A percentile compares a stretch with the other conserved stretches of the same genome.
phyloP scores from a whole-genome alignment of 2,888 invertebrate species.

The Rotaria sp. region DNA sequence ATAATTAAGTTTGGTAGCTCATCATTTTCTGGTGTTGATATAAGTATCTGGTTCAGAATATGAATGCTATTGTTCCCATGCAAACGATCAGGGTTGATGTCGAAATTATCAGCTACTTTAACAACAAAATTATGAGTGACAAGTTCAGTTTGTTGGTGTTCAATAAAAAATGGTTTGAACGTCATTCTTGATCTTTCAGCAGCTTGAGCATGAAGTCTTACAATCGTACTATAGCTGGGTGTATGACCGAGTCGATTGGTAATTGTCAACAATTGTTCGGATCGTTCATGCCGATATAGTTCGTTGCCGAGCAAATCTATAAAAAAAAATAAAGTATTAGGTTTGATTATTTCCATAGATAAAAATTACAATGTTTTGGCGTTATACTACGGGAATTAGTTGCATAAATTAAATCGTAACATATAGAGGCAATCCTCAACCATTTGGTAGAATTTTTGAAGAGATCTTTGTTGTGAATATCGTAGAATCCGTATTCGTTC shows the following conservation, averaged over 20 bases:
- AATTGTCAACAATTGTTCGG: background rate
- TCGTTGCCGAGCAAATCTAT: background rate
- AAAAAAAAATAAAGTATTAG: too few species aligned
- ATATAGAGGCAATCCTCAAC: background rate
- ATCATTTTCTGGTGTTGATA: background rate
- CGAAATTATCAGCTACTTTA: background rate
- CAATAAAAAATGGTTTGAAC: background rate
- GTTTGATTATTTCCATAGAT: too few species aligned
- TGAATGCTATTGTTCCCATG: background rate
- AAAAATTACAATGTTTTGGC: background rate
- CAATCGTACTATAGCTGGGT: background rate
- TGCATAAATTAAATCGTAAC: background rate
- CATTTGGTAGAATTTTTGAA: too few species aligned
- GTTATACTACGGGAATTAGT: background rate
- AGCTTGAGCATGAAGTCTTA: background rate
- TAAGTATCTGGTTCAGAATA: background rate
- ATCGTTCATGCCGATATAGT: background rate
- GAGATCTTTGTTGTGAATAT: background rate
- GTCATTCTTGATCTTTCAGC: background rate
- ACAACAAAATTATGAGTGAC: background rate
- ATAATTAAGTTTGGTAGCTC: background rate
- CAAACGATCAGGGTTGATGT: background rate
- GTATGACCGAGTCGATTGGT: background rate
- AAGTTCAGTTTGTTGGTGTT: background rate
- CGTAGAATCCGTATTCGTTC: background rate